Conservation (phyloP, 2,797 vertebrate genomes). For the Myotis daubentonii region DNA sequence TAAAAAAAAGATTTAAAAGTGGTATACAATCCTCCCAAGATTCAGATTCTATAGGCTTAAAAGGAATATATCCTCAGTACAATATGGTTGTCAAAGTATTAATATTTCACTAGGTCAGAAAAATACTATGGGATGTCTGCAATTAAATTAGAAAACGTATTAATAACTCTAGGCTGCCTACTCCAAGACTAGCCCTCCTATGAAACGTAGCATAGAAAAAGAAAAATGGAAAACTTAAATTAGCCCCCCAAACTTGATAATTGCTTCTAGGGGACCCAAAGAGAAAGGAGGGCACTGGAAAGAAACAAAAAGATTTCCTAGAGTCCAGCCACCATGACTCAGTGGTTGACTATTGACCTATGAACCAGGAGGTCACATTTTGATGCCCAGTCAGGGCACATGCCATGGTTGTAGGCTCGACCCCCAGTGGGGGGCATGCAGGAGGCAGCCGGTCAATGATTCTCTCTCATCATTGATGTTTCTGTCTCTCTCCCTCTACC, state of each 20-base stretch:
- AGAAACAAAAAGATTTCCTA: constrained; percentile 23
- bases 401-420: not conserved
- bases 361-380: not conserved
- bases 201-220: constrained; percentile 11
- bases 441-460: not conserved
- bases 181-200: not conserved
- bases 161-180: constrained; percentile 17
- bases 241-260: not conserved
- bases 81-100: not conserved
- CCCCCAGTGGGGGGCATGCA: not conserved
- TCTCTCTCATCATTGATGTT: not conserved
- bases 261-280: not conserved
- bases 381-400: not conserved
- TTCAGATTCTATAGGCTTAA: not conserved
- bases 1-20: not conserved
- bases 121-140: not conserved
- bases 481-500: not conserved
- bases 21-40: not conserved
- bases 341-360: not conserved
- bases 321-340: not conserved
- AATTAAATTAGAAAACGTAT: constrained; percentile 37
- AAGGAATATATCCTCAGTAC: not conserved
- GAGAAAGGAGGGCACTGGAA: not conserved
- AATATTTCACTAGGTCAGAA: not conserved
- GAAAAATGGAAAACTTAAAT: constrained; percentile 7